These are phyloP conservation scores for Lasioglossum leucozonium DNA, from an alignment of 2,888 invertebrate genomes.

Conservation along the genomic window DNA sequence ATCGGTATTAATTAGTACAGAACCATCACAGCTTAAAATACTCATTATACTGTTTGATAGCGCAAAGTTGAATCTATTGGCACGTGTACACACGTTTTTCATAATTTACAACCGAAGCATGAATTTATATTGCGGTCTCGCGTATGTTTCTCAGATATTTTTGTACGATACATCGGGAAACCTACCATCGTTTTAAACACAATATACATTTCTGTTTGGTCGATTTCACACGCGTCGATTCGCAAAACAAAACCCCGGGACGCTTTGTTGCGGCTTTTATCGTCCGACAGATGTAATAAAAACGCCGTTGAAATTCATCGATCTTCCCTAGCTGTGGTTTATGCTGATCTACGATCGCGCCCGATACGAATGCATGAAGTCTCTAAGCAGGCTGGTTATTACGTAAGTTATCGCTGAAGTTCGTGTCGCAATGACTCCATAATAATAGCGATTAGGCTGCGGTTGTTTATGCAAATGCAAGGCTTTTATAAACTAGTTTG, in stretches of 20 bases:
- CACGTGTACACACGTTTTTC: too few relatives aligned
- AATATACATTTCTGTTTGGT: not conserved
- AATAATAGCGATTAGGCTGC: not conserved
- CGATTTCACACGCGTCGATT: not conserved
- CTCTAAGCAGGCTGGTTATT: not conserved
- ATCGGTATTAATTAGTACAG: not conserved
- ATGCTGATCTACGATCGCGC: not conserved
- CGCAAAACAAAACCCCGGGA: not conserved
- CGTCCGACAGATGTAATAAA: not conserved
- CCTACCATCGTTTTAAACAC: too few relatives aligned
- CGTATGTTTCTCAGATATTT: not conserved
- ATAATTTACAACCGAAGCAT: too few relatives aligned
- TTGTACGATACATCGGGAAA: not conserved
- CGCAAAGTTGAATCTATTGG: too few relatives aligned
- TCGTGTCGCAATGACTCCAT: not conserved
- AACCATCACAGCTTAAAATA: not conserved
- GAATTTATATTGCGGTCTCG: too few relatives aligned
- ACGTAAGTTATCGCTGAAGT: not conserved
- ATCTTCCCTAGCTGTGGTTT: not conserved
- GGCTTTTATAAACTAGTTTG: not conserved
- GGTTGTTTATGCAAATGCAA: not conserved
- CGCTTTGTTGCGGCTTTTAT: not conserved
- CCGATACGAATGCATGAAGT: not conserved
- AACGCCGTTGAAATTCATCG: not conserved
- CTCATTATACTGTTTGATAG: too few relatives aligned